Conservation (phyloP, 2,113 vertebrate species). For the Pterocles orientalis region DNA sequence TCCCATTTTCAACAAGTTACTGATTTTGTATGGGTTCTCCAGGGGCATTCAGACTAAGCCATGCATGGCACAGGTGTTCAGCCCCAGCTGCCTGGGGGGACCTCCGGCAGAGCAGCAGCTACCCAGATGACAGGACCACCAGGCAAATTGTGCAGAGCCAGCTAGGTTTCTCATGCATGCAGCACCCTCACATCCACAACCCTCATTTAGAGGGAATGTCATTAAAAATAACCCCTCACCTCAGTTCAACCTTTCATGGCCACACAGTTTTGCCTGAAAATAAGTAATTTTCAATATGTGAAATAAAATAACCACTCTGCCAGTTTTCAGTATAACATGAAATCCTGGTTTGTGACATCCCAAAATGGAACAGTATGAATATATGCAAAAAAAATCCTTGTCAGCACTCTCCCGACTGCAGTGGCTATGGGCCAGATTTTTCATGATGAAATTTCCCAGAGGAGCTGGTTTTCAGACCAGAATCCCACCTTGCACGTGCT, state of each 20-base stretch:
- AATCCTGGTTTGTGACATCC: neutral
- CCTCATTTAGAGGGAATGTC: neutral
- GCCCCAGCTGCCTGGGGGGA: neutral
- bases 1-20: neutral
- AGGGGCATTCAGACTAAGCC: neutral
- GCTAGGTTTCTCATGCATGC: neutral
- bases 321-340: neutral
- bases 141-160: fast-evolving
- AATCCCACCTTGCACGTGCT: neutral
- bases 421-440: neutral
- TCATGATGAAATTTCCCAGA: slow-evolving; percentile 13
- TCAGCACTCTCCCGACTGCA: neutral
- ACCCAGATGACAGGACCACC: neutral
- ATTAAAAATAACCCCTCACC: neutral
- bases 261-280: neutral
- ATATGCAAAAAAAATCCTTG: neutral
- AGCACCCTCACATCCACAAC: neutral
- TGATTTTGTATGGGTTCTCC: neutral
- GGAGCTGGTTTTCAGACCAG: slow-evolving; percentile 5
- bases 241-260: neutral
- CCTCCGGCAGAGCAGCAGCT: neutral
- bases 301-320: neutral
- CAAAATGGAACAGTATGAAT: neutral
- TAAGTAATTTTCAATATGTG: fast-evolving
- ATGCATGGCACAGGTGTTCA: neutral